Evolutionary conservation across 2,888 invertebrate species (phyloP).

Genomic region (Cerastis leucographa): DNA sequence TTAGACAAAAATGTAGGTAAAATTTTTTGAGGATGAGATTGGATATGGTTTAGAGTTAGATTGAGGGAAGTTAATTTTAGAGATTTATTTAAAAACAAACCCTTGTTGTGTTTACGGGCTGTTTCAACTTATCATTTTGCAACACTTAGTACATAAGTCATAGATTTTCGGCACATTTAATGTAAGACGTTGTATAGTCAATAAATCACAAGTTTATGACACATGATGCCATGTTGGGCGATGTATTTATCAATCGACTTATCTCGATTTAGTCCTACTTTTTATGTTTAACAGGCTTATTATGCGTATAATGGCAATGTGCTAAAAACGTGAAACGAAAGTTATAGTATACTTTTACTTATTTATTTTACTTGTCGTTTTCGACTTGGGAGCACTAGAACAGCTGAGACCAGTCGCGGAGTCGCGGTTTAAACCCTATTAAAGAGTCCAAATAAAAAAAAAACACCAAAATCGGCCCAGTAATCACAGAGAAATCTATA

Average conservation of each 20-base stretch:
- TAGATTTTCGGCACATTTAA: not conserved
- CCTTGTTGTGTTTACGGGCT: not conserved
- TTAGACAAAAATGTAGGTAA: not conserved
- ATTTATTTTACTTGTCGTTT: too few species aligned
- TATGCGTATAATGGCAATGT: not conserved
- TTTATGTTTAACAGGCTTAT: not conserved
- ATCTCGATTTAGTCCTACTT: not conserved
- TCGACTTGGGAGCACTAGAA: too few species aligned
- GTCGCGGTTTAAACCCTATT: too few species aligned
- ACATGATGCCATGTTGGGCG: not conserved
- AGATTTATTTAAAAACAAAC: not conserved
- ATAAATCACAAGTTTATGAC: conserved; percentile 3
- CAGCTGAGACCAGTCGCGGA: too few species aligned
- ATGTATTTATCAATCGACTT: not conserved
- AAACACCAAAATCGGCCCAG: too few species aligned
- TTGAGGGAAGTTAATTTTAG: not conserved
- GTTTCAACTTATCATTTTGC: not conserved
- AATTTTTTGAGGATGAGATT: too few species aligned
- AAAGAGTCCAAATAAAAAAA: too few species aligned
- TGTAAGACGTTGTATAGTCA: not conserved
- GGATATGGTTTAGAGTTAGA: too few species aligned
- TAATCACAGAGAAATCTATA: too few species aligned
- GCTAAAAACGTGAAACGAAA: not conserved
- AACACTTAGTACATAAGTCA: not conserved
- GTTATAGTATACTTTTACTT: too few species aligned